Base-by-base conservation (phyloP, 2,113 vertebrate species). In the Gallinago undulata region DNA sequence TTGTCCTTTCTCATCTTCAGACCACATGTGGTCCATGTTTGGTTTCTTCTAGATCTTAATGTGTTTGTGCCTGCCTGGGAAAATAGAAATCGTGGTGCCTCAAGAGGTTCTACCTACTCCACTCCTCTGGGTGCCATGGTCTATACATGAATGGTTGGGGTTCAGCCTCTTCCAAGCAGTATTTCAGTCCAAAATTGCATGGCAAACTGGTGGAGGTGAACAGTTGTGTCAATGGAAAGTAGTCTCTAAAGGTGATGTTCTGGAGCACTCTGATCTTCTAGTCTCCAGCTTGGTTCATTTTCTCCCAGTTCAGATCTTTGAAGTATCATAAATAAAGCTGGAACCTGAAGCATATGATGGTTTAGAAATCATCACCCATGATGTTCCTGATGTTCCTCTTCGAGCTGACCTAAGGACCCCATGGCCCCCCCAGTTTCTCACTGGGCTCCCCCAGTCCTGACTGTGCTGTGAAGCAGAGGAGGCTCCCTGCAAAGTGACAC, bases 111-210 rank as follows among this genome's bases (percentile, higher is more conserved):
- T 67, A 11, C 31, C 24, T 60, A 2, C 22, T 41, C n/a, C 19
- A 7, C 19, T 17, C 9, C 6, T 37, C 14, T 2, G 5, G 31
- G 19, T 28, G 14, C 41, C 2, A 0, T 10, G 17, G 21, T 43
- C 45, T 15, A 6, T 59, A 24, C 3, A 2, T 3, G 9, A 4
- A 8, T 39, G 33, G 14, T n/a, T 69, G 56, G 31, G 39, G 15
- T 30, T 84, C 41, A 48, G 50, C 37, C 13, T 25, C 30, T 57
- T 75, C 47, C n/a, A 48, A 55, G 64, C 12, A 66, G 67, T 7
- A 7, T 45, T 84, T 69, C 23, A 17, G 68, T 56, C 57, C 63
- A 28, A 60, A 35, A 39, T 43, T 24, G 70, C 16, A 15, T 7
- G 51, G 51, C 8, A 47, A 64, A 57, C 45, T 59, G 59, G 9